These are phyloP conservation scores for Pipa parva DNA, from an alignment of 2,113 vertebrate genomes.

Conservation along the genomic window DNA sequence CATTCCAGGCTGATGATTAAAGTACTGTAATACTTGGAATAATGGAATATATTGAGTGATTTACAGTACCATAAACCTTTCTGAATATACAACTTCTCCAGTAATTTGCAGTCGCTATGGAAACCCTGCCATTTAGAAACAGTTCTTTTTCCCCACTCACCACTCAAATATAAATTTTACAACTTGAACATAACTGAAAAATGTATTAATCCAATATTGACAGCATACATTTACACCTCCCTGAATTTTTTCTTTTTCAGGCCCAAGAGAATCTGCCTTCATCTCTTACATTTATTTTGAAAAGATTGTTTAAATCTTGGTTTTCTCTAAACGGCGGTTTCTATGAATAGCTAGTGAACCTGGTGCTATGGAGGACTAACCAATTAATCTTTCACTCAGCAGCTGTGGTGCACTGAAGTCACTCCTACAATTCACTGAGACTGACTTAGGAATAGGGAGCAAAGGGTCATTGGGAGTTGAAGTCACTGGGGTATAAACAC, in stretches of 20 bases:
- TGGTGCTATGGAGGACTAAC: too few relatives aligned
- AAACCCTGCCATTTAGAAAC: constrained; percentile 25
- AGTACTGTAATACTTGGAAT: constrained; percentile 27
- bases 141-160: constrained; percentile 16
- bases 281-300: too few relatives aligned
- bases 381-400: too few relatives aligned
- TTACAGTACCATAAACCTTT: constrained; percentile 30
- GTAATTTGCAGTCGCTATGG: constrained; percentile 29
- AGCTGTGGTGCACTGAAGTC: too few relatives aligned
- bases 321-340: too few relatives aligned
- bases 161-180: constrained; percentile 26
- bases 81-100: constrained; percentile 15
- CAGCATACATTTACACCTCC: constrained; percentile 9
- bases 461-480: too few relatives aligned
- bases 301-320: too few relatives aligned
- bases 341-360: too few relatives aligned
- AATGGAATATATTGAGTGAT: constrained; percentile 24
- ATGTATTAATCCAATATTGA: constrained; percentile 19
- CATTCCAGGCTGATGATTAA: constrained; percentile 31
- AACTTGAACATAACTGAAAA: constrained; percentile 15
- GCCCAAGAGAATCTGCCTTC: not conserved
- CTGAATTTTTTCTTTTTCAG: constrained; percentile 1
- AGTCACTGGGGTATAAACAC: too few relatives aligned
- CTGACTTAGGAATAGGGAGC: too few relatives aligned
- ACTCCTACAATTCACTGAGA: too few relatives aligned